Evolutionary conservation across 2,113 vertebrate species (phyloP).

Genomic region (Cinclus mexicanus): DNA sequence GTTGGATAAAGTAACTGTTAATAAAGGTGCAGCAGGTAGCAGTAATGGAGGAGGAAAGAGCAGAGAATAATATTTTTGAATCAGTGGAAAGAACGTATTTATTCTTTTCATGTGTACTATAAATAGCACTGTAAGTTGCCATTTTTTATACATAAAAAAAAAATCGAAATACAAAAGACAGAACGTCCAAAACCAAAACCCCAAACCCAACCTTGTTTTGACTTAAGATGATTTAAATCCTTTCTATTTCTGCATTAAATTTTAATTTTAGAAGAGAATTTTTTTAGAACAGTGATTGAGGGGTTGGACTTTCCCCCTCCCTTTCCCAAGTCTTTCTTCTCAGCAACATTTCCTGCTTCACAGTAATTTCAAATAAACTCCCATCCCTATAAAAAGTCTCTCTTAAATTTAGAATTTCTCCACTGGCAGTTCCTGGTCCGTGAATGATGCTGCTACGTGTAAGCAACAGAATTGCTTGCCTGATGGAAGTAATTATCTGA

Average conservation of each 20-base stretch:
- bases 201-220: background rate
- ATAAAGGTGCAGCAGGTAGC: background rate
- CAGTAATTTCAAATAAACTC: background rate
- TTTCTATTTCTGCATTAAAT: background rate
- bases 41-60: background rate
- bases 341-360: background rate
- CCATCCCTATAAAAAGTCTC: background rate
- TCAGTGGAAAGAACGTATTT: background rate
- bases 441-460: background rate
- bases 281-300: background rate
- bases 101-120: background rate
- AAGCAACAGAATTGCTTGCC: background rate
- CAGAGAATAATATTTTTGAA: background rate
- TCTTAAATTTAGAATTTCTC: background rate
- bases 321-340: background rate
- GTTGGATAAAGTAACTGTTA: background rate
- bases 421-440: background rate
- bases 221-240: background rate
- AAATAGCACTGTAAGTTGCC: background rate
- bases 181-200: too few species aligned
- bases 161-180: background rate
- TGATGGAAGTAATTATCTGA: background rate
- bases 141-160: background rate
- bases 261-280: background rate
- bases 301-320: background rate